Percentiles rank a stretch among this genome's conserved stretches.
Conservation (phyloP, 1,140 invertebrate species). For the Neuroterus valhalla region DNA sequence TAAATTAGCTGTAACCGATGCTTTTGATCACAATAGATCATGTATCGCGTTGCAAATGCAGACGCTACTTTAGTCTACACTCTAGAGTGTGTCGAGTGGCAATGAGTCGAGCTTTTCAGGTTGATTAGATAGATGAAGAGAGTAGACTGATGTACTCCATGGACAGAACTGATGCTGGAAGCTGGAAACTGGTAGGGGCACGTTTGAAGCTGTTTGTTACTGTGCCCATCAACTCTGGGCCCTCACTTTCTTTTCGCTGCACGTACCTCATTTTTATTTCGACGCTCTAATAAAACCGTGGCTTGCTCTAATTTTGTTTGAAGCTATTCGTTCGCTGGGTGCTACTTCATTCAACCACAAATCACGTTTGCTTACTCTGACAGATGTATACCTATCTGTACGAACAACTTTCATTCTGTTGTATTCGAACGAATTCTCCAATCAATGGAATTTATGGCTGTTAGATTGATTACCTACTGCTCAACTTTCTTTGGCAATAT, state of each 20-base stretch:
- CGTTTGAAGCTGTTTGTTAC: conserved; percentile 25
- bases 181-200: neutral
- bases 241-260: conserved; percentile 52
- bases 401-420: neutral
- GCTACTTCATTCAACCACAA: conserved; percentile 52
- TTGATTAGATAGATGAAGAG: neutral
- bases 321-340: conserved; percentile 41
- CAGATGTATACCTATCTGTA: conserved; percentile 34
- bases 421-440: conserved; percentile 37
- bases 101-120: conserved; percentile 23
- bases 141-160: neutral
- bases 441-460: conserved; percentile 41
- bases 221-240: neutral
- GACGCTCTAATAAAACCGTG: conserved; percentile 61
- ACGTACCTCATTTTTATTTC: conserved; percentile 67
- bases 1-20: neutral
- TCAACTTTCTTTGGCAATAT: conserved; percentile 3
- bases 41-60: conserved; percentile 9
- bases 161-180: neutral
- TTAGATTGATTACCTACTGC: neutral
- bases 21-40: conserved; percentile 13
- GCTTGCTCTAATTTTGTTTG: conserved; percentile 60
- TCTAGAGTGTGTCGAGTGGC: neutral
- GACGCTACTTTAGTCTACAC: neutral
- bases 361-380: conserved; percentile 47